Base-by-base conservation (phyloP, 2,797 vertebrate species). In the Lepus townsendii region DNA sequence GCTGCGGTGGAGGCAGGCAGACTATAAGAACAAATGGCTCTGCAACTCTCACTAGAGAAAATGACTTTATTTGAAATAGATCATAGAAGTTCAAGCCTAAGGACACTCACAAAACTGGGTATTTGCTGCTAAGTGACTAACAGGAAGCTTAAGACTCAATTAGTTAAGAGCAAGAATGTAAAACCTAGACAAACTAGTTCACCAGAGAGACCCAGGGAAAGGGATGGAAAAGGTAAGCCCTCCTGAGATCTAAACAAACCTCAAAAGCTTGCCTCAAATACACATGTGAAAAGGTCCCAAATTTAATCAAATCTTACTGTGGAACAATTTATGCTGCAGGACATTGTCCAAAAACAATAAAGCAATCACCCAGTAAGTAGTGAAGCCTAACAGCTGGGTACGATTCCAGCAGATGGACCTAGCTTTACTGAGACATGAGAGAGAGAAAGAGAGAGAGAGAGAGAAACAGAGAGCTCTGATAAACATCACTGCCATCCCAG, bases 221-320 rank as follows among this genome's bases (percentile, higher is more conserved):
- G n/a, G 92, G 54, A 88, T 30, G 47, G 20, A 60, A 32, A 88
- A 57, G 32, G 83, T 13, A 26, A 32, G 54, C 63, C 30, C 77
- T 83, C 63, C 32, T 83, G 83, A 95, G 47, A 92, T 65, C 27
- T 20, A 47, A 88, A 63, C n/a, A 83, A 88, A 88, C 7, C 35
- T 79, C 75, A 90, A 71, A 69, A 38, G 69, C 32, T 66, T 88
- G 69, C 35, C 35, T 85, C 66, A 79, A 91, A 91, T 65, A 82
- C 76, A 62, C 19, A n/a, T 77, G 47, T 77, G 54, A 76, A 88
- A 88, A 9, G n/a, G 72, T 77, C 72, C 65, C 57, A 72, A 24
- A 88, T 92, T 92, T 92, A 88, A 95, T 83, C 83, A 65, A 57
- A 78, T 83, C 72, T 83, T 27, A 83, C 32, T 71, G 52, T 83